These are phyloP conservation scores for Formica selysi DNA, from an alignment of 1,140 invertebrate genomes.

Conservation along the genomic window DNA sequence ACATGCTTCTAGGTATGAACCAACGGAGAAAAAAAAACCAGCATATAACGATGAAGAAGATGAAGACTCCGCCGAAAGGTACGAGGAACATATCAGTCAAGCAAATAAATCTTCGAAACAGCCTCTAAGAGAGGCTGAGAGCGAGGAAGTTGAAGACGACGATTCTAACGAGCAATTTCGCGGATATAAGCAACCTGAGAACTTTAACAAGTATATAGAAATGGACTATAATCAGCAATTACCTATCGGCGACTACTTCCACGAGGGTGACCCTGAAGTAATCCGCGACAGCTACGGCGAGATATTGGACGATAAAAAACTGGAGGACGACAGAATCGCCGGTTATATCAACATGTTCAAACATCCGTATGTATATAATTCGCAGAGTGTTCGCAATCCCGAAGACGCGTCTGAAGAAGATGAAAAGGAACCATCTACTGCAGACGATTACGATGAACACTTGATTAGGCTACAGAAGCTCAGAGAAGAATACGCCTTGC, in stretches of 20 bases:
- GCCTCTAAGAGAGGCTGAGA: not conserved
- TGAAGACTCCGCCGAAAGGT: constrained; percentile 38
- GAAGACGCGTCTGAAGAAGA: not conserved
- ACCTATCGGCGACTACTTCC: constrained; percentile 66
- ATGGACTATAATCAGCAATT: constrained; percentile 44
- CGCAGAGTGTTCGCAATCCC: not conserved
- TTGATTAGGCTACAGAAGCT: constrained; percentile 29
- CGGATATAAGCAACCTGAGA: constrained; percentile 5
- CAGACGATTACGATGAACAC: constrained; percentile 43
- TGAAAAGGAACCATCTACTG: not conserved
- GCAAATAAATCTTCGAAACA: not conserved
- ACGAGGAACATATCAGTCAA: constrained; percentile 12
- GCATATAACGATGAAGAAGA: constrained; percentile 36
- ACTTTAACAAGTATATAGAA: constrained; percentile 51
- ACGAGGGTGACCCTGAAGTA: constrained; percentile 63
- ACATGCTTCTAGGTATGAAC: not conserved
- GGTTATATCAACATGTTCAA: constrained; percentile 58
- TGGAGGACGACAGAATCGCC: constrained; percentile 54
- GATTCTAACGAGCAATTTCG: not conserved
- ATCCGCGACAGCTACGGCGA: constrained; percentile 79
- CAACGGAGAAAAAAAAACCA: not conserved
- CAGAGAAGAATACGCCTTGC: constrained; percentile 41
- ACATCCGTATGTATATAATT: constrained; percentile 34
- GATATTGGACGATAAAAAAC: constrained; percentile 68
- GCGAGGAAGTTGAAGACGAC: constrained; percentile 43